phyloP scores from a whole-genome alignment of 2,797 vertebrate species.

The Dromococcyx pavoninus region DNA sequence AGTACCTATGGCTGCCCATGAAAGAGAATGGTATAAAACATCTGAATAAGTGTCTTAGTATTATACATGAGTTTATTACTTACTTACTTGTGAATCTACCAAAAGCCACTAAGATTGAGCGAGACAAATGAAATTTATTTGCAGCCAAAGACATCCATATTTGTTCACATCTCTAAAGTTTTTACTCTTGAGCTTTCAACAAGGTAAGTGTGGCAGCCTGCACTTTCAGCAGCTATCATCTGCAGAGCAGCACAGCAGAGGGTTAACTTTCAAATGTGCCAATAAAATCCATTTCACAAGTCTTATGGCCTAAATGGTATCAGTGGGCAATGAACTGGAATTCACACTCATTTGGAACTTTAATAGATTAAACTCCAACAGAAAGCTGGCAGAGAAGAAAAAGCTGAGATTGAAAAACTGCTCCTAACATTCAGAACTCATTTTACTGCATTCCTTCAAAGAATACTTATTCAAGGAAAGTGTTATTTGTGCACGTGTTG shows the following conservation, averaged over 20 bases:
- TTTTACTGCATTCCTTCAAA: not conserved
- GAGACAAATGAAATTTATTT: not conserved
- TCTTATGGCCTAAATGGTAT: not conserved
- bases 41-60: not conserved
- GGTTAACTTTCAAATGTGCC: not conserved
- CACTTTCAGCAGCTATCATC: not conserved
- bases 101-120: not conserved
- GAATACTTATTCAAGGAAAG: not conserved
- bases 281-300: slow-evolving; percentile 17
- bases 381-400: not conserved
- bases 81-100: not conserved
- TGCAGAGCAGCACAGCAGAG: not conserved
- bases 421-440: not conserved
- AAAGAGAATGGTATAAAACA: not conserved
- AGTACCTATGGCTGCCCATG: not conserved
- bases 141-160: not conserved
- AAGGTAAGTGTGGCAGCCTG: not conserved
- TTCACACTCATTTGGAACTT: slow-evolving; percentile 16
- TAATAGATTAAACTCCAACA: slow-evolving; percentile 1
- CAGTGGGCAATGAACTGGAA: slow-evolving; percentile 42
- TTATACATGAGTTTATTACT: not conserved
- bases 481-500: not conserved
- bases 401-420: not conserved
- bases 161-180: not conserved
- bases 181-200: not conserved